Evolutionary conservation across 2,888 invertebrate species (phyloP).

Genomic region (Crematogaster levior): DNA sequence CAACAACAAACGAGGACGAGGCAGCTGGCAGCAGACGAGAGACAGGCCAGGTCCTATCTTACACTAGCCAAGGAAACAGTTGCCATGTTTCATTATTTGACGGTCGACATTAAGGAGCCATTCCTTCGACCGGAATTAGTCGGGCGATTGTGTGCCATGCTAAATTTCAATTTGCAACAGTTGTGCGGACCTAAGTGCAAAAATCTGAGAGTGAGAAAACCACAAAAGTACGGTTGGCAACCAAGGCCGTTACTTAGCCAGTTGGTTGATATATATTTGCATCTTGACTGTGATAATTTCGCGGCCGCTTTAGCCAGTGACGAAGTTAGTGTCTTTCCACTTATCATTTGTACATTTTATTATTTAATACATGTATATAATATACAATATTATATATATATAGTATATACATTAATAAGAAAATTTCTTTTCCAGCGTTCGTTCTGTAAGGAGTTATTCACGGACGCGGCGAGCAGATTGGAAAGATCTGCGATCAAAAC

Average conservation of each 20-base stretch:
- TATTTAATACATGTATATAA: no score
- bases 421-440: constrained; percentile 90
- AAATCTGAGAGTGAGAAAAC: constrained; percentile 95
- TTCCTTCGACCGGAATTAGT: constrained; percentile 97
- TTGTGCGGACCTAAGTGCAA: constrained; percentile 98
- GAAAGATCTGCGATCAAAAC: constrained; percentile 94
- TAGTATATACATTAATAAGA: constrained; percentile 20
- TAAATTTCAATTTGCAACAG: constrained; percentile 99
- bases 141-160: constrained; percentile 97
- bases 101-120: constrained; percentile 97
- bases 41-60: constrained; percentile 95
- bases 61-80: constrained; percentile 98
- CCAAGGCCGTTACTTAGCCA: constrained; percentile 96
- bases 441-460: constrained; percentile 96
- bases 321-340: constrained; percentile 89
- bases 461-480: constrained; percentile 94
- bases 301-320: constrained; percentile 97
- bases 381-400: background rate
- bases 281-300: constrained; percentile 96
- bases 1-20: constrained; percentile 92
- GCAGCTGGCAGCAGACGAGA: constrained; percentile 93
- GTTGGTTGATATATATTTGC: constrained; percentile 98
- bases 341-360: background rate
- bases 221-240: constrained; percentile 99
- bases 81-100: constrained; percentile 99